Conservation (phyloP, 2,888 invertebrate genomes). For the Nebria salina region DNA sequence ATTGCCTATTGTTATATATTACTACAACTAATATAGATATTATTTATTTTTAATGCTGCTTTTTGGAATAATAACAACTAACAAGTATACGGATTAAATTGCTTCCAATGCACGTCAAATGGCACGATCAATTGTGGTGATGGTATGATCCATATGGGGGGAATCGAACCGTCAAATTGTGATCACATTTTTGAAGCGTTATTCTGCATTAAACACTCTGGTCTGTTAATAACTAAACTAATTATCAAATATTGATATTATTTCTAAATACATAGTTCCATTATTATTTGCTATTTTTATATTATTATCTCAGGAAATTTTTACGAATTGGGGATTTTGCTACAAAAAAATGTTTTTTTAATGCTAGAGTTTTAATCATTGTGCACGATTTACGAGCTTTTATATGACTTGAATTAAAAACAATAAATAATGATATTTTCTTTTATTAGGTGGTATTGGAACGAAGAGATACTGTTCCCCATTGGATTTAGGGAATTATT, state of each 20-base stretch:
- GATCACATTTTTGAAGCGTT: slow-evolving; percentile 79
- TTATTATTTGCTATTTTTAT: not conserved
- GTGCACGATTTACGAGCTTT: too few species aligned
- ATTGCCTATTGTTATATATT: not conserved
- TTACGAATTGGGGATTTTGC: not conserved
- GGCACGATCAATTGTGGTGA: slow-evolving; percentile 75
- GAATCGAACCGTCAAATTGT: slow-evolving; percentile 72
- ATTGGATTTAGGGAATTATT: slow-evolving; percentile 86
- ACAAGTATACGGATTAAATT: slow-evolving; percentile 68
- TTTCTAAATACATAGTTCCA: slow-evolving; percentile 2
- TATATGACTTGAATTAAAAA: too few species aligned
- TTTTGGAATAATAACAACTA: slow-evolving; percentile 36
- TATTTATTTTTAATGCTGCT: slow-evolving; percentile 49
- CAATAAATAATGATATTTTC: not conserved
- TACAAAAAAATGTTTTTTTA: not conserved
- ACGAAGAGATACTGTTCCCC: slow-evolving; percentile 90
- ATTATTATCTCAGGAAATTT: too few species aligned
- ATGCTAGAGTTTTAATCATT: not conserved
- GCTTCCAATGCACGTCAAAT: slow-evolving; percentile 83
- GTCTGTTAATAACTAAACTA: slow-evolving; percentile 55
- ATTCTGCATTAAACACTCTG: slow-evolving; percentile 86
- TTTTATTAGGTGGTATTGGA: slow-evolving; percentile 82
- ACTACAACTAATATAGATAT: not conserved
- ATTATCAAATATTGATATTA: not conserved
- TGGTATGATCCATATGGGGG: slow-evolving; percentile 69